These are phyloP conservation scores for Cheilosia urbana DNA, from an alignment of 2,888 invertebrate species.

Conservation along the genomic window DNA sequence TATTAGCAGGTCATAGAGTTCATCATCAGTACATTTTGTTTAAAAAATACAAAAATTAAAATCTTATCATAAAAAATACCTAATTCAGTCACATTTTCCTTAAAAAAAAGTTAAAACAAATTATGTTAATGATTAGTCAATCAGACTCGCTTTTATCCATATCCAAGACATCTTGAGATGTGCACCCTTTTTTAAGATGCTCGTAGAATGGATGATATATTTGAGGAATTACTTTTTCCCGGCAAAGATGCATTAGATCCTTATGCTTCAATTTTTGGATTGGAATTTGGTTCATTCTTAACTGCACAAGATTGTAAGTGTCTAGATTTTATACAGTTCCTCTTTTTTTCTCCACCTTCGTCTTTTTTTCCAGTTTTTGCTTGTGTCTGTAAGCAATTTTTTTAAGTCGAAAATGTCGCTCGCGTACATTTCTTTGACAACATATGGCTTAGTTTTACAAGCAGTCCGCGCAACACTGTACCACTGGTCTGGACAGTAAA, in stretches of 20 bases:
- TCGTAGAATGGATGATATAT: neutral
- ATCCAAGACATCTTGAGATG: no score
- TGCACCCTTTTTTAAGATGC: neutral
- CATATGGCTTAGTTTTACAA: constrained; percentile 1
- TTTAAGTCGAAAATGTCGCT: neutral
- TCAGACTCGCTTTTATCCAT: no score
- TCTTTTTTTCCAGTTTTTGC: no score
- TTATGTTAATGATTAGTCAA: no score
- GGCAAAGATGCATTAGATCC: neutral
- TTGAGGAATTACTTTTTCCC: no score
- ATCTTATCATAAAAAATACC: no score
- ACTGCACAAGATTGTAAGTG: neutral
- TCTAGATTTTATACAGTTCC: neutral
- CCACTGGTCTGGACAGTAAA: constrained; percentile 26
- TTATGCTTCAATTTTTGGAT: neutral
- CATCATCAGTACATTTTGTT: no score
- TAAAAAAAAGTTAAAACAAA: no score
- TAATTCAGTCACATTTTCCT: no score
- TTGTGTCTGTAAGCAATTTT: neutral
- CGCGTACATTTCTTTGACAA: neutral
- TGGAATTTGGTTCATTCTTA: neutral
- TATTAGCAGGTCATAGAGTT: no score
- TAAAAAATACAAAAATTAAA: no score
- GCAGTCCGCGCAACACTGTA: constrained; percentile 24
- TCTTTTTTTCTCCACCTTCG: constrained; percentile 4